Evolutionary conservation across 2,797 vertebrate species (phyloP).

Genomic region (Brachyrhaphis roseni): DNA sequence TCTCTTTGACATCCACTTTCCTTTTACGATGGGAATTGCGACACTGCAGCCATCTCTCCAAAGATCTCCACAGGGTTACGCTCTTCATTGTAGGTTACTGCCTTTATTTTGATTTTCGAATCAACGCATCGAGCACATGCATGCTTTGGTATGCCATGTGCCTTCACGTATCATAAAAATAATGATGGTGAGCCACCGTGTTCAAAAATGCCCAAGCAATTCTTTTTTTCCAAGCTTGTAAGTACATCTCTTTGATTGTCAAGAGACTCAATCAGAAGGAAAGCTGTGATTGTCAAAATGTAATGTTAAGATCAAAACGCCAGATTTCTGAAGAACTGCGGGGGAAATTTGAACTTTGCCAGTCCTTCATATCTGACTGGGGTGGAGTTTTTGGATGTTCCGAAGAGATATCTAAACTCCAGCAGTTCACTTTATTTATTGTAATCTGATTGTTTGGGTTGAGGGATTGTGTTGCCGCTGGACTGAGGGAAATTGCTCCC

Average conservation of each 20-base stretch:
- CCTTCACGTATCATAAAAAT: no score
- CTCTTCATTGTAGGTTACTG: no score
- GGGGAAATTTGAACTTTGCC: conserved; percentile 34
- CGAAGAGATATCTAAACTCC: conserved; percentile 57
- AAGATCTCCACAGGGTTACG: no score
- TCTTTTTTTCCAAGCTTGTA: neutral
- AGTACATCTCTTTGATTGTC: neutral
- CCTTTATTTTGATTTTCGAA: no score
- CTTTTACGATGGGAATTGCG: no score
- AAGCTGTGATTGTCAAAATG: neutral
- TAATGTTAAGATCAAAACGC: neutral
- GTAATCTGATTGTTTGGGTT: conserved; percentile 76
- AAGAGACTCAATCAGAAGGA: neutral
- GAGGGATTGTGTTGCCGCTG: conserved; percentile 63
- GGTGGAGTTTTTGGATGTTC: conserved; percentile 56
- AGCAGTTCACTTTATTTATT: conserved; percentile 72
- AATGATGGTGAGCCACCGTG: no score
- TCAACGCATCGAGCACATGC: no score
- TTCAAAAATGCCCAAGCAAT: no score
- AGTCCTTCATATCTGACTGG: conserved; percentile 41
- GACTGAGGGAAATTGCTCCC: conserved; percentile 71
- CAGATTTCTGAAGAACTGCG: neutral
- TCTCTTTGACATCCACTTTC: no score
- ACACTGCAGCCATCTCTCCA: no score
- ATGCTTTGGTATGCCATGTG: no score